Evolutionary conservation across 2,797 vertebrate genomes (phyloP), one percentile per base, ranked within the genome.

Genomic region (Picus viridis): DNA sequence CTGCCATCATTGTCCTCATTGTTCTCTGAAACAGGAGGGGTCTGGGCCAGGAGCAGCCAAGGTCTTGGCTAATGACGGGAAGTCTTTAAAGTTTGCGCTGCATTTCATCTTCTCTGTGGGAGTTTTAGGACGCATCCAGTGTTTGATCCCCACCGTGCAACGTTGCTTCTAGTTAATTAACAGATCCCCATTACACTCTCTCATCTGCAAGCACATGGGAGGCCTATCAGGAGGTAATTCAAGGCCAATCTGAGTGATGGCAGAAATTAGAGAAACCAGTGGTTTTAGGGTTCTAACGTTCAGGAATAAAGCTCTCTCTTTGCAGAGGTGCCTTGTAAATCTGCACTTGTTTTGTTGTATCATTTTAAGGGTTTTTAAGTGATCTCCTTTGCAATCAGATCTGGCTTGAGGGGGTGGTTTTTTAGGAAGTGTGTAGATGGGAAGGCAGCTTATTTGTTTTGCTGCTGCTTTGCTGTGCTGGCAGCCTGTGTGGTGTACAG

Each of bases 11-110:
- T 98, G 98, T 98, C 97, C 97, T 98, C 97, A 98, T 98, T 98
- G 98, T 98, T 98, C 96, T 97, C 95, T 29, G 91, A 96, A 98
- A 97, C 98, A 98, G 98, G 98, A 98, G 98, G 98, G 98, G 98
- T 98, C 98, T 98, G 97, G 98, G 98, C 98, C 97, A 97, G 98
- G 92, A 98, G 98, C 98, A 98, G 98, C 98, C 98, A 98, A 98
- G 98, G 99, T 99, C 98, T 98, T 97, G 97, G 97, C 98, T 99
- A 99, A 99, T 99, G 99, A 99, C 98, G 98, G 98, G 99, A 99
- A 99, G 99, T 99, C 99, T 99, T 99, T 99, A 99, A 99, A 99
- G 99, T 99, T 98, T 98, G 98, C 98, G 96, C 98, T 95, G 97
- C 98, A 98, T 99, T 99, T 99, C 98, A 99, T 99, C 98, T 99